phyloP scores from a whole-genome alignment of 1,140 invertebrate genomes.

The Drosophila kohkoa region DNA sequence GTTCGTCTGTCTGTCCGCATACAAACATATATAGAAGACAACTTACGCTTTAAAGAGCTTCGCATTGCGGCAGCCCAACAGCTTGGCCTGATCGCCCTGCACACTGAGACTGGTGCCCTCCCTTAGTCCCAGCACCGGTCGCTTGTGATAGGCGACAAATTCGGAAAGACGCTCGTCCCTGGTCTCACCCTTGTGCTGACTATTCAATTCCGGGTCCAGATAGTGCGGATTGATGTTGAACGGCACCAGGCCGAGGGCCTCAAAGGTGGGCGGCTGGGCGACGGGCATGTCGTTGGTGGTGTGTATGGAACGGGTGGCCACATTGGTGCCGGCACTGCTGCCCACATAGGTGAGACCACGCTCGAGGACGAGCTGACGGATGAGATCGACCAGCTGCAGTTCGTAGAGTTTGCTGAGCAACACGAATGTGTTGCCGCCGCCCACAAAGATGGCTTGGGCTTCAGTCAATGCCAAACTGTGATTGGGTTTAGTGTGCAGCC shows the following conservation, averaged over 20 bases:
- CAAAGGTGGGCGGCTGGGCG: constrained; percentile 90
- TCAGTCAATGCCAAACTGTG: constrained; percentile 86
- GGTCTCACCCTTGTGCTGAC: constrained; percentile 91
- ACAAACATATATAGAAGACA: neutral
- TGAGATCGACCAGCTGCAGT: constrained; percentile 88
- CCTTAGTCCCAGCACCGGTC: constrained; percentile 89
- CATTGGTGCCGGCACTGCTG: constrained; percentile 93
- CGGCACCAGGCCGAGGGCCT: constrained; percentile 90
- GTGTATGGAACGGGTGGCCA: constrained; percentile 92
- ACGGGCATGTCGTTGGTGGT: constrained; percentile 93
- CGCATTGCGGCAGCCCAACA: constrained; percentile 88
- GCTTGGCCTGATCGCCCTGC: constrained; percentile 86
- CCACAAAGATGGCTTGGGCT: constrained; percentile 91
- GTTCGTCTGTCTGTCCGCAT: too few relatives aligned
- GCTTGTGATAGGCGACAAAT: constrained; percentile 87
- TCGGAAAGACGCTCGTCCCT: constrained; percentile 90
- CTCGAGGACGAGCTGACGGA: constrained; percentile 87
- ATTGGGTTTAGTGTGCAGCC: constrained; percentile 88
- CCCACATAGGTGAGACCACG: constrained; percentile 91
- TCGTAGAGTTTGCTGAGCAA: constrained; percentile 90
- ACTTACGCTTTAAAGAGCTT: constrained; percentile 89
- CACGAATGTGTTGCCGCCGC: constrained; percentile 92
- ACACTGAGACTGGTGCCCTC: constrained; percentile 90
- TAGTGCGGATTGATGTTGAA: constrained; percentile 96
- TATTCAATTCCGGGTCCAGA: constrained; percentile 87